A percentile compares a stretch with the other conserved stretches of the same genome.
Evolutionary conservation across 2,797 vertebrate genomes (phyloP).

Genomic region (Adrianichthys oophorus): DNA sequence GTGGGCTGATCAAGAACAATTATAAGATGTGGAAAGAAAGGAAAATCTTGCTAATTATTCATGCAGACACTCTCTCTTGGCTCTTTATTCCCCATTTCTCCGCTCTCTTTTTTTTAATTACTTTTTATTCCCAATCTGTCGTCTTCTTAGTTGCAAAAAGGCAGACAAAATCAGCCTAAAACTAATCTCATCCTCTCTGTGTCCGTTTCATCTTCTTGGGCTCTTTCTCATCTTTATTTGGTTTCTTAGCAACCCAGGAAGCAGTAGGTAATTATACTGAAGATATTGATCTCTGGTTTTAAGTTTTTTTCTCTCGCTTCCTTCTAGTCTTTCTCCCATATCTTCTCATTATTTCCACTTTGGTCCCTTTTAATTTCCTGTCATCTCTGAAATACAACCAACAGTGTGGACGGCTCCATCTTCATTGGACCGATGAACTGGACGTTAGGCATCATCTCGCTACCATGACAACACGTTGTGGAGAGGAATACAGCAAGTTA

Average conservation of each 20-base stretch:
- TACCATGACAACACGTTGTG: slow-evolving; percentile 46
- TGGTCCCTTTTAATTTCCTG: slow-evolving; percentile 52
- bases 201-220: slow-evolving; percentile 4
- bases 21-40: background rate
- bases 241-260: slow-evolving; percentile 69
- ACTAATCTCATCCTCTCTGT: slow-evolving; percentile 24
- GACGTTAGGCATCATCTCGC: slow-evolving; percentile 17
- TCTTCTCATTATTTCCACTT: slow-evolving; percentile 19
- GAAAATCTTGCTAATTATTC: slow-evolving; percentile 54
- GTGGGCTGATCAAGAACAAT: background rate
- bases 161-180: slow-evolving; percentile 28
- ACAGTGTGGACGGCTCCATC: slow-evolving; percentile 30
- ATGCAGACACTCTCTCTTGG: slow-evolving; percentile 23
- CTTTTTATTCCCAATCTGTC: slow-evolving; percentile 1
- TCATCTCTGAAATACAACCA: slow-evolving; percentile 16
- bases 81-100: background rate
- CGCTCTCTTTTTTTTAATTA: background rate
- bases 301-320: slow-evolving; percentile 1
- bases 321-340: background rate
- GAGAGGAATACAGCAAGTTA: slow-evolving; percentile 18
- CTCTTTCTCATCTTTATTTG: slow-evolving; percentile 29
- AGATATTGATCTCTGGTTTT: slow-evolving; percentile 61
- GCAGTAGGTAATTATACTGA: slow-evolving; percentile 63
- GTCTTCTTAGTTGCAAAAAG: slow-evolving; percentile 10
- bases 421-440: slow-evolving; percentile 20